Evolutionary conservation across 2,113 vertebrate species (phyloP).

Genomic region (Mugil cephalus): DNA sequence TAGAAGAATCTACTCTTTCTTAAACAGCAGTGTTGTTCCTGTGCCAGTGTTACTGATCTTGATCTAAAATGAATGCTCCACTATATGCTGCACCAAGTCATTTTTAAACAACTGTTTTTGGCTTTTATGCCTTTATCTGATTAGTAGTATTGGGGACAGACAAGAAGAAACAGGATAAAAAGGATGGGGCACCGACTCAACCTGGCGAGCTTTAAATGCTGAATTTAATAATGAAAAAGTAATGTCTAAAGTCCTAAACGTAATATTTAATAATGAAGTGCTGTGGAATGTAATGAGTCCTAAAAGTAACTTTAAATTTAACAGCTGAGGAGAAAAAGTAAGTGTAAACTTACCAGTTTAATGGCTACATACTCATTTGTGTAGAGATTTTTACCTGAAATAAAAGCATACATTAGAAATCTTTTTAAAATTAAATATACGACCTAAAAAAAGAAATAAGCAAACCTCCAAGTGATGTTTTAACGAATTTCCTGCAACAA

Average conservation of each 20-base stretch:
- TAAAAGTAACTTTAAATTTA: slow-evolving; percentile 6
- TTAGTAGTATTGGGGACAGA: too few relatives aligned
- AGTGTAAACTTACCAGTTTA: slow-evolving; percentile 93
- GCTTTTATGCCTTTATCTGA: too few relatives aligned
- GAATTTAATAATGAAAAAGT: background rate
- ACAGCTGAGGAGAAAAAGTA: slow-evolving; percentile 17
- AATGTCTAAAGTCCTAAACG: background rate
- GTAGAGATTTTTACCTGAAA: slow-evolving; percentile 98
- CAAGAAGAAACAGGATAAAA: too few relatives aligned
- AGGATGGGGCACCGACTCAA: too few relatives aligned
- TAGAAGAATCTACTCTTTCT: background rate
- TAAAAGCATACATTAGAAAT: background rate
- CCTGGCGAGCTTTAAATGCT: too few relatives aligned
- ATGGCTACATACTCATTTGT: slow-evolving; percentile 99
- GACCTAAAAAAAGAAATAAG: background rate
- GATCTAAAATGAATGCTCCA: background rate
- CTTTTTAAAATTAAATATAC: slow-evolving; percentile 11
- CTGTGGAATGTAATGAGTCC: background rate
- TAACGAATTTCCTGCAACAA: background rate
- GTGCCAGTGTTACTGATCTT: background rate
- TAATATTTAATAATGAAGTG: background rate
- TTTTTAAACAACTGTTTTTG: too few relatives aligned
- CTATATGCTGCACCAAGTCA: too few relatives aligned
- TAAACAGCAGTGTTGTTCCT: too few relatives aligned
- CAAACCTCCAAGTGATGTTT: background rate